Percentiles rank a stretch among this genome's conserved stretches.
These are phyloP conservation scores for Melanerpes formicivorus DNA, from an alignment of 2,113 vertebrate species.

Conservation along the genomic window DNA sequence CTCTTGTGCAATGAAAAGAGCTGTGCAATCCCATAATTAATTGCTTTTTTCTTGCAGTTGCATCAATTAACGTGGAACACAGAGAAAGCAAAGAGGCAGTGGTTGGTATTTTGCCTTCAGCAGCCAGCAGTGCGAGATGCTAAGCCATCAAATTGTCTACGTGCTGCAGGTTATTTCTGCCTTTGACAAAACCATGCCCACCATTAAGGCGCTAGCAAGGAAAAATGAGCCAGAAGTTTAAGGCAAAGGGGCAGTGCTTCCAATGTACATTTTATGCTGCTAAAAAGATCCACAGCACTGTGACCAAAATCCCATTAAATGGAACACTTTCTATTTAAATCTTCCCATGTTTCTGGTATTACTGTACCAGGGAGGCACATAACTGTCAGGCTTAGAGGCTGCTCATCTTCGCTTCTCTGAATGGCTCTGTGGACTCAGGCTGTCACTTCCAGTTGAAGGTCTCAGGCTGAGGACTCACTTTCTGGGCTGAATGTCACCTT, in stretches of 20 bases:
- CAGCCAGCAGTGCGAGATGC: not conserved
- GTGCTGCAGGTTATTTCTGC: not conserved
- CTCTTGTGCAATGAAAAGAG: constrained; percentile 24
- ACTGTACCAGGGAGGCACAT: not conserved
- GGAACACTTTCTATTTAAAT: constrained; percentile 59
- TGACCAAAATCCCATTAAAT: constrained; percentile 68
- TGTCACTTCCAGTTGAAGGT: not conserved
- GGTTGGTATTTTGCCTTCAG: constrained; percentile 24
- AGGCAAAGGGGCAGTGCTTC: constrained; percentile 39
- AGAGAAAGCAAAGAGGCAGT: constrained; percentile 17
- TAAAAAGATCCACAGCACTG: constrained; percentile 27
- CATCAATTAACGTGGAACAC: constrained; percentile 27
- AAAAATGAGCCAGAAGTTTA: constrained; percentile 38
- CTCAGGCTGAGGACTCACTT: not conserved
- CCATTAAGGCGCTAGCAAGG: constrained; percentile 3
- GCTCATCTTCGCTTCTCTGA: not conserved
- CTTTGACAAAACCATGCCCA: not conserved
- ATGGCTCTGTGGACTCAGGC: not conserved
- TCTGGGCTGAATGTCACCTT: fast-evolving
- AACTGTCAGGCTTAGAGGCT: constrained; percentile 13
- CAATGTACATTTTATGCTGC: constrained; percentile 53
- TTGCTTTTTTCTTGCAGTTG: constrained; percentile 31
- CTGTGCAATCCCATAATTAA: constrained; percentile 1
- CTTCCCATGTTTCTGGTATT: constrained; percentile 29
- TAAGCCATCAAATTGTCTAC: not conserved